Conservation (phyloP, 2,113 vertebrate genomes). For the Phyllostomus hastatus region DNA sequence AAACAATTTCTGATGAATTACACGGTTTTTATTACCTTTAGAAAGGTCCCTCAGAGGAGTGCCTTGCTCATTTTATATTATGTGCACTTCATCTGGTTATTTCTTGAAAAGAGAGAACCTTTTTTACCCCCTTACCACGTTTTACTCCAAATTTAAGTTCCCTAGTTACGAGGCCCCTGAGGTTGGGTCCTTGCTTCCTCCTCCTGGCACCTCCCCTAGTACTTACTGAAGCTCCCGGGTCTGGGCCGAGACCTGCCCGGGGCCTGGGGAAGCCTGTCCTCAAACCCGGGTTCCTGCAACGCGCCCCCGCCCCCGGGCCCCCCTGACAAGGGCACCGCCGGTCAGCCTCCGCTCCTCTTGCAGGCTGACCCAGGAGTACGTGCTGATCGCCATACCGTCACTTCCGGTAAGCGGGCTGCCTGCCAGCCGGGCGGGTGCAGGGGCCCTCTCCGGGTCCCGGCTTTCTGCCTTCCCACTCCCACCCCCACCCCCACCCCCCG, state of each 20-base stretch:
- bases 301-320: fast-evolving
- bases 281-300: background rate
- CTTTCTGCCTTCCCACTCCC: too few species aligned
- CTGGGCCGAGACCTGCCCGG: background rate
- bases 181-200: background rate
- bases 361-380: slow-evolving; percentile 84
- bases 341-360: background rate
- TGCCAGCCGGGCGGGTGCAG: fast-evolving
- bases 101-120: background rate
- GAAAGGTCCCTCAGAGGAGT: fast-evolving
- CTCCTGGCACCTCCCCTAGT: background rate
- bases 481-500: fast-evolving
- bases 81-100: background rate
- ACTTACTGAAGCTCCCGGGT: too few species aligned
- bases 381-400: slow-evolving; percentile 85
- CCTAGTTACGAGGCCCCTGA: background rate
- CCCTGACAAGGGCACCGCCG: background rate
- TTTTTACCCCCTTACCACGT: background rate
- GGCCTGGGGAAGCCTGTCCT: background rate
- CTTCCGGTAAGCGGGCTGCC: slow-evolving; percentile 86
- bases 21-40: background rate
- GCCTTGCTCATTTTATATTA: background rate
- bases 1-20: background rate
- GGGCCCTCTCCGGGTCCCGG: background rate
- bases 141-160: background rate